Percentiles rank a stretch among this genome's conserved stretches.
phyloP scores from a whole-genome alignment of 1,140 invertebrate species.

The Pantala flavescens region DNA sequence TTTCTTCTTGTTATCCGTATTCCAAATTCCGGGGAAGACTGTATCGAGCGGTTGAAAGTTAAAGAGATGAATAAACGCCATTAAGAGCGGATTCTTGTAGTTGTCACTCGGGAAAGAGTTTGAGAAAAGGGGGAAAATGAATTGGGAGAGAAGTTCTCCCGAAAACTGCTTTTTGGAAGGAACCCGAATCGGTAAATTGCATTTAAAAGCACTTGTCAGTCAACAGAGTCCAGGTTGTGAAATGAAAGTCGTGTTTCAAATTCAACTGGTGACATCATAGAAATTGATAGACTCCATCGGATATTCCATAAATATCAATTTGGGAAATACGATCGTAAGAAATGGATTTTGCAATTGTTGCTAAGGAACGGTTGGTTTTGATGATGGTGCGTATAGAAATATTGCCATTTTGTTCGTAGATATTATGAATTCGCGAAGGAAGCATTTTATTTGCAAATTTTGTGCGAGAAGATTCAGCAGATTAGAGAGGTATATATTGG shows the following conservation, averaged over 20 bases:
- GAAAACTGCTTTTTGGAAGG: constrained; percentile 21
- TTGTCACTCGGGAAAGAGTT: neutral
- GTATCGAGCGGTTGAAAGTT: too few species aligned
- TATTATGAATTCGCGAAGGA: too few species aligned
- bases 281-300: neutral
- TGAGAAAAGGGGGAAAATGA: neutral
- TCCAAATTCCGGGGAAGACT: too few species aligned
- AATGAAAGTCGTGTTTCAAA: neutral
- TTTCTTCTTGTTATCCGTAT: too few species aligned
- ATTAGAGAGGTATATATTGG: too few species aligned
- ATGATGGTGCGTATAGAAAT: too few species aligned
- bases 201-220: constrained; percentile 1
- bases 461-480: too few species aligned
- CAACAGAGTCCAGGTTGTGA: neutral
- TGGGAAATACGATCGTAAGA: constrained; percentile 38
- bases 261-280: constrained; percentile 9
- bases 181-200: constrained; percentile 18
- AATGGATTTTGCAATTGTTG: constrained; percentile 38
- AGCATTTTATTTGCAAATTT: too few species aligned
- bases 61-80: neutral
- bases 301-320: constrained; percentile 40
- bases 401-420: too few species aligned
- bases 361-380: constrained; percentile 29
- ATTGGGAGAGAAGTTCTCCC: neutral
- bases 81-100: neutral